Conservation (phyloP, 37 sponge, comb jelly and placozoan genomes). For the Lycopodina hypogea region DNA sequence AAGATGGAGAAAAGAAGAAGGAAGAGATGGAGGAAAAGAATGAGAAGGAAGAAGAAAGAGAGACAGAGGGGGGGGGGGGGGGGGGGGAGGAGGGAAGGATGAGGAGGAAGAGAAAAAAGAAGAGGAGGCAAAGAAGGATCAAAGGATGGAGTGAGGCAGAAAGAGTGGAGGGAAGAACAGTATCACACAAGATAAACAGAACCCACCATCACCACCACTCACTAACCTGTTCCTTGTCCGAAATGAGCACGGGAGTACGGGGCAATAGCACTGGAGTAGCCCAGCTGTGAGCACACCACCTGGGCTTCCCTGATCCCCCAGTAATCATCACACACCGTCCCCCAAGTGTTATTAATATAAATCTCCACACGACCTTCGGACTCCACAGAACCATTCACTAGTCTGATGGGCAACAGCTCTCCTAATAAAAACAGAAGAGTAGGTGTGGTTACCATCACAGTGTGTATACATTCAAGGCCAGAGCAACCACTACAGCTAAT, state of each 20-base stretch:
- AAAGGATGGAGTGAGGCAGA: too few species aligned
- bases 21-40: too few species aligned
- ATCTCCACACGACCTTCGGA: conserved; percentile 62
- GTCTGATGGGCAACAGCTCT: conserved; percentile 31
- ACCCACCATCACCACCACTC: too few species aligned
- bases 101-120: too few species aligned
- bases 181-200: too few species aligned
- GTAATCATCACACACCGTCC: conserved; percentile 65
- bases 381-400: conserved; percentile 21
- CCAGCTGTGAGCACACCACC: conserved; percentile 65
- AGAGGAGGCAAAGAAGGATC: too few species aligned
- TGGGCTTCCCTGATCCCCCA: conserved; percentile 56
- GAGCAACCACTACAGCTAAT: not conserved
- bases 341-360: conserved; percentile 61
- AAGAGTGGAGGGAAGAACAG: too few species aligned
- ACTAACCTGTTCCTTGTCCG: conserved; percentile 21
- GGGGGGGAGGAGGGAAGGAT: too few species aligned
- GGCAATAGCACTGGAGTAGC: conserved; percentile 31
- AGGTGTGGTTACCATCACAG: not conserved
- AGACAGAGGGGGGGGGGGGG: too few species aligned
- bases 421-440: not conserved
- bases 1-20: too few species aligned
- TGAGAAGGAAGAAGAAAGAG: too few species aligned
- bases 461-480: not conserved
- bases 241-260: conserved; percentile 12